Base-by-base conservation (phyloP, 2,797 vertebrate species). In the Sitta carolinensis region DNA sequence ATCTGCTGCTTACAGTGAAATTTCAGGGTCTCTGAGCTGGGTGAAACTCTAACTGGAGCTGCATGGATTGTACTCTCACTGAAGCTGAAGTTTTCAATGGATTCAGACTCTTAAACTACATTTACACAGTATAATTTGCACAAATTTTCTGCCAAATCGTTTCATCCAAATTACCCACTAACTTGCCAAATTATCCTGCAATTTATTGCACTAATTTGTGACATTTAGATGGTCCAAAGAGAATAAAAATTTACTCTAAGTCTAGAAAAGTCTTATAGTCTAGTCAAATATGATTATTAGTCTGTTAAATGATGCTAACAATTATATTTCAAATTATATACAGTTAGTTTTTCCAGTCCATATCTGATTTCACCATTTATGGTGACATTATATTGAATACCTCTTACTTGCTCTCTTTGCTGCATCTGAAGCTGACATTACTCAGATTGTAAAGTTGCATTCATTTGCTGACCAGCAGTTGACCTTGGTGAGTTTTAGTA, bases 381-480 rank as follows among this genome's bases (percentile, higher is more conserved):
- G 3, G 5, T 52, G 7, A 42, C 5, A 47, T 32, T 11, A 1
- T 70, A 23, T 14, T 30, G 25, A 58, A 48, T 62, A n/a, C 5
- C 14, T 48, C 7, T 52, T 59, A 16, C 11, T 59, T 63, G 7
- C 9, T 63, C 5, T 73, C 11, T 64, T 87, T 62, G 18, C 11
- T 69, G 15, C 13, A 16, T 20, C n/a, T 76, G 61, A 83, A 76
- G 34, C 5, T 64, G 26, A 13, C 12, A n/a, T 30, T 61, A 68
- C 40, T 52, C 16, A 58, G 17, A 25, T 36, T 0, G 0, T 30
- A 47, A 52, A 5, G 4, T 1, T 84, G 10, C 18, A 72, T 70
- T 67, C 2, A 45, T 88, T 72, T 86, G 54, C 11, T 52, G 30
- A 59, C 23, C 8, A 26, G 10, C 27, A 45, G 26, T 36, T 83